Conservation (phyloP, 2,888 invertebrate species). For the Neoitamus cyanurus region DNA sequence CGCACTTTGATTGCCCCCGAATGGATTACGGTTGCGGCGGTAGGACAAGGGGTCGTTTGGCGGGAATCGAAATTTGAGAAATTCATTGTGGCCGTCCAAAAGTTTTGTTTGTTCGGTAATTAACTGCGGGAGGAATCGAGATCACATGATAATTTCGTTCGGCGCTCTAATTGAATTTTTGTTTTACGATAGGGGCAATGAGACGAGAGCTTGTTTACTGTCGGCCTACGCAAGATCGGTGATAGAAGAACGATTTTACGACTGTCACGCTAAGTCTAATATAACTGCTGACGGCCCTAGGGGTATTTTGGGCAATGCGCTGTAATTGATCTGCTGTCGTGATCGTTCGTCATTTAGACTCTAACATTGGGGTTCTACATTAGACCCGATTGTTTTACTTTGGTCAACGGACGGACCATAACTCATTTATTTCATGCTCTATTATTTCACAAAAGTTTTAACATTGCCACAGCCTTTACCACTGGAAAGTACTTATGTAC, state of each 20-base stretch:
- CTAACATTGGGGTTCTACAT: too few species aligned
- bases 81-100: neutral
- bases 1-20: slow-evolving; percentile 9
- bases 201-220: neutral
- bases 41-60: neutral
- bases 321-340: neutral
- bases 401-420: too few species aligned
- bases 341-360: neutral
- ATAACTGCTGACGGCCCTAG: neutral
- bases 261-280: neutral
- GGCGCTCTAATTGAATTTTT: neutral
- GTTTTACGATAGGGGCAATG: neutral
- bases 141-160: neutral
- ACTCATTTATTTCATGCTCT: too few species aligned
- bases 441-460: too few species aligned
- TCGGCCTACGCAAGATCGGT: neutral
- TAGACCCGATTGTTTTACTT: too few species aligned
- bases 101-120: neutral
- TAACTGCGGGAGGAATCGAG: neutral
- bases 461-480: too few species aligned
- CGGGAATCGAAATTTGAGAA: neutral
- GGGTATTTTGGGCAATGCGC: neutral
- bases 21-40: neutral
- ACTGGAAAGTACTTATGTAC: too few species aligned
- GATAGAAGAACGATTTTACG: neutral